Conservation (phyloP, 1,140 invertebrate species). For the Eciton burchellii region DNA sequence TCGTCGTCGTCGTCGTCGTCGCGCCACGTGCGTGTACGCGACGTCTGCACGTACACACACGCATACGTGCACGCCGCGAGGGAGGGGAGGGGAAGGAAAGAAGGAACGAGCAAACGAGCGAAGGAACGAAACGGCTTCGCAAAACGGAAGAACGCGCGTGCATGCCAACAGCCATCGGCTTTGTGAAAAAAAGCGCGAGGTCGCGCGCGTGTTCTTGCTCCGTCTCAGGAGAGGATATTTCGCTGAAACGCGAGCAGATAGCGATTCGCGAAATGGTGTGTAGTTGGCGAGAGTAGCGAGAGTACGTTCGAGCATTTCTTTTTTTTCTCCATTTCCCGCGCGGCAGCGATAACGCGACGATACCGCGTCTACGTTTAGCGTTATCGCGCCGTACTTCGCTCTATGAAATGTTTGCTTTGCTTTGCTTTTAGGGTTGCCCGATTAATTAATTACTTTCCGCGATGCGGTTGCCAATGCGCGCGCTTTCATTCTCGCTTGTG, state of each 20-base stretch:
- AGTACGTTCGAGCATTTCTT: neutral
- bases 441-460: too few species aligned
- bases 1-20: too few species aligned
- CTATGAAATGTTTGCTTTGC: neutral
- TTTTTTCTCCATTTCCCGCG: neutral
- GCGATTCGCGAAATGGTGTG: slow-evolving; percentile 12
- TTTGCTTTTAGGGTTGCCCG: neutral
- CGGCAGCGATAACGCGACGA: neutral
- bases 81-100: too few species aligned
- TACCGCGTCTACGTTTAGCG: neutral
- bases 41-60: slow-evolving; percentile 12
- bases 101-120: slow-evolving; percentile 13
- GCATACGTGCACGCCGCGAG: neutral
- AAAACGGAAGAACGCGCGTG: slow-evolving; percentile 67
- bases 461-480: too few species aligned
- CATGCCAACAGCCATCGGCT: slow-evolving; percentile 63
- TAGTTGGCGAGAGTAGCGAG: slow-evolving; percentile 7
- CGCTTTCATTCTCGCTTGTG: too few species aligned
- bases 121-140: slow-evolving; percentile 48
- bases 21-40: neutral
- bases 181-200: slow-evolving; percentile 35
- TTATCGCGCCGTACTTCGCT: neutral
- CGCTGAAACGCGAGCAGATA: neutral
- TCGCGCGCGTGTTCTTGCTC: slow-evolving; percentile 26
- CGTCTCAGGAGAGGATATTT: slow-evolving; percentile 26